These are phyloP conservation scores for Lithophane semibrunnea DNA, from an alignment of 2,888 invertebrate genomes.

Conservation along the genomic window DNA sequence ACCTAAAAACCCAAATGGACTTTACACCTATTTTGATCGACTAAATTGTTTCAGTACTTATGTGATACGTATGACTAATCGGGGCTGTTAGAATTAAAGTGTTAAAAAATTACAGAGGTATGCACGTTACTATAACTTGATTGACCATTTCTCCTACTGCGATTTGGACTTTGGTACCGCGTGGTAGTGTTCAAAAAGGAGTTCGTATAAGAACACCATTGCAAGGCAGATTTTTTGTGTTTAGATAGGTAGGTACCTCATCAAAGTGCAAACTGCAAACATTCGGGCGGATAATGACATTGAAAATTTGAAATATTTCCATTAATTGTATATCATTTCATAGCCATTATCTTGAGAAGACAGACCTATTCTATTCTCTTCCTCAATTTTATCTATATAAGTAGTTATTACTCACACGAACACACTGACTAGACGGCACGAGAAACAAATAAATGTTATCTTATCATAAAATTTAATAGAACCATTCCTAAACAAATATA, in stretches of 20 bases:
- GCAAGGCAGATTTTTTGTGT: neutral
- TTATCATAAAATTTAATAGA: constrained; percentile 44
- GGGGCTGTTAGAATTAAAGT: neutral
- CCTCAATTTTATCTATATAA: constrained; percentile 51
- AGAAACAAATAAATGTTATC: constrained; percentile 38
- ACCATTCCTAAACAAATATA: constrained; percentile 21
- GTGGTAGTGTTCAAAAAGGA: neutral
- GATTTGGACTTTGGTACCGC: constrained; percentile 1
- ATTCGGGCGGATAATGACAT: constrained; percentile 11
- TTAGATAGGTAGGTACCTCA: neutral
- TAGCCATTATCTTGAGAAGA: constrained; percentile 35
- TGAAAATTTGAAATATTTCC: constrained; percentile 34
- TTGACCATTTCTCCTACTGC: neutral
- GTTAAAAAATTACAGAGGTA: neutral
- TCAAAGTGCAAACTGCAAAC: constrained; percentile 1
- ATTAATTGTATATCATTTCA: constrained; percentile 2
- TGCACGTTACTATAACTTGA: neutral
- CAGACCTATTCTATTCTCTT: constrained; percentile 43
- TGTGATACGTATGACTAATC: neutral
- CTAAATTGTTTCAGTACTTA: neutral
- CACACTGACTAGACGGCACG: constrained; percentile 32
- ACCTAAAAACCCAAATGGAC: neutral
- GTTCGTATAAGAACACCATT: neutral
- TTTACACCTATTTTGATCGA: neutral
- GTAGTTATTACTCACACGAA: constrained; percentile 26